Evolutionary conservation across 2,113 vertebrate genomes (phyloP).

Genomic region (Mirza zaza): DNA sequence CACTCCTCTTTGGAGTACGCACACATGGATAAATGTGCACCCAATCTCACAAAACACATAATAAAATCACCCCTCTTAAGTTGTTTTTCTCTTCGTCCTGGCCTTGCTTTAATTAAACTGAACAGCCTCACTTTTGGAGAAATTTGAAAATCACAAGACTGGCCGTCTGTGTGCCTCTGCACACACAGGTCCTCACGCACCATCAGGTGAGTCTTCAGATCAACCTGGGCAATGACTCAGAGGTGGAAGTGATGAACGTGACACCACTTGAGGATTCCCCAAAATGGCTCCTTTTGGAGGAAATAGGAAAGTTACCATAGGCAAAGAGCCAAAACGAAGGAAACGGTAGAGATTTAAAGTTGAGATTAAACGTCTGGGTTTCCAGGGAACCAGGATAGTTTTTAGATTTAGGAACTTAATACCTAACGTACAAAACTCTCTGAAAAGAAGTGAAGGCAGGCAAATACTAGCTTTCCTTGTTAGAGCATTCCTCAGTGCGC

Average conservation of each 20-base stretch:
- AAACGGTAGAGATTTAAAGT: not conserved
- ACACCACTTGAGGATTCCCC: not conserved
- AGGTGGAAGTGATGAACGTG: not conserved
- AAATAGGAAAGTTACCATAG: not conserved
- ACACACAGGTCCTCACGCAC: not conserved
- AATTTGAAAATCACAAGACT: not conserved
- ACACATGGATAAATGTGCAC: not conserved
- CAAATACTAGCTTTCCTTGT: not conserved
- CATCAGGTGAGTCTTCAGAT: not conserved
- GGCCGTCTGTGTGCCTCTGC: not conserved
- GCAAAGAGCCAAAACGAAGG: not conserved
- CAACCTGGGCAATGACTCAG: not conserved
- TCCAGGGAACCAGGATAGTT: not conserved
- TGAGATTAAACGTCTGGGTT: not conserved
- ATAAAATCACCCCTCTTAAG: not conserved
- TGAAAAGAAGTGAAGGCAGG: not conserved
- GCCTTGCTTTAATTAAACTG: conserved; percentile 13
- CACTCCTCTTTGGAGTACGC: not conserved
- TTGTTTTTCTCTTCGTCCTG: not conserved
- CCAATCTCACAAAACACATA: not conserved
- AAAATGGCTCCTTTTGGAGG: not conserved
- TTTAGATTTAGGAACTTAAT: not conserved
- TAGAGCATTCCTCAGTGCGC: not conserved
- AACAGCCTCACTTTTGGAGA: not conserved
- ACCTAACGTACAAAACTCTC: not conserved